Evolutionary conservation across 2,113 vertebrate species (phyloP), one percentile per base, ranked within the genome.

Genomic region (Trachemys scripta): DNA sequence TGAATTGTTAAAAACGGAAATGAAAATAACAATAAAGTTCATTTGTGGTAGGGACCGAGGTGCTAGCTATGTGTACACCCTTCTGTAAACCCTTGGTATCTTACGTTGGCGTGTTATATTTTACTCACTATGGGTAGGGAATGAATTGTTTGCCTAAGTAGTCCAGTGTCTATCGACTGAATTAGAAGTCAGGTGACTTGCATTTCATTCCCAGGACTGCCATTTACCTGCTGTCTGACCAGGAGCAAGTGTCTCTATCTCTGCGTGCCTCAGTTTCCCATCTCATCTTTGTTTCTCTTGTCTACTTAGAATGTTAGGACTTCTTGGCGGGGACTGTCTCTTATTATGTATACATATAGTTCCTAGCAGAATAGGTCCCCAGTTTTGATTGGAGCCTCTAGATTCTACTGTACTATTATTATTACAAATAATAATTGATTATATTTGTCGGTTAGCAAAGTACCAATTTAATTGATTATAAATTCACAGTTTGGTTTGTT

Each of bases 391-490:
- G 3, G 50, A 6, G 31, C 14, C 31, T 65, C 62, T 65, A 35
- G 62, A 16, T 65, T 14, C 14, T 65, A n/a, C n/a, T 89, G 47
- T 93, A 89, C 69, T n/a, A 1, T 59, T 59, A 31, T 87, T 76
- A 54, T 51, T 94, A 86, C 93, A 91, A 80, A 56, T 88, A 80
- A 31, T 62, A 90, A 81, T 91, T 96, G 91, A 94, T 56, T 42
- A 47, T 29, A 1, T 84, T 95, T 90, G 89, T 88, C 96, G 31
- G 42, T 94, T 95, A 76, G 76, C 1, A 47, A 89, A 82, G 51
- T 95, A 86, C 69, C 90, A 59, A 89, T 95, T 96, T 94, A 96
- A 22, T 85, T 92, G 62, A 53, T 92, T 90, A 0, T 82, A 24
- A 2, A 69, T 90, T 90, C 90, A 92, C 82, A 95, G 0, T 69